Conservation (phyloP, 2,888 invertebrate genomes). For the Caenorhabditis angaria region DNA sequence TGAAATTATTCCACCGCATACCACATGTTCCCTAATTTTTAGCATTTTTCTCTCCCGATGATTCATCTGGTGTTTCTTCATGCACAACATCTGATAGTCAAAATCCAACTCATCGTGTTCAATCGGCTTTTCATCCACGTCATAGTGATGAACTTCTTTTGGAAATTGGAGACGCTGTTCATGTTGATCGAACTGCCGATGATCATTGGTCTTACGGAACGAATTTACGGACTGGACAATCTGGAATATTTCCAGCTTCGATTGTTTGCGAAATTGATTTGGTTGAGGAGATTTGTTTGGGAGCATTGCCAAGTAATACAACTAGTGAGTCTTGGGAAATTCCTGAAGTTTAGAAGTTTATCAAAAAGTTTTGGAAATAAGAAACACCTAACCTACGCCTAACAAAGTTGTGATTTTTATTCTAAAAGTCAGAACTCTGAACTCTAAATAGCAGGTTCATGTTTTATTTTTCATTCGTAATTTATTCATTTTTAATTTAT, state of each 20-base stretch:
- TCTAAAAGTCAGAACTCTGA: too few relatives aligned
- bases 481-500: not conserved
- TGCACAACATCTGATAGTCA: conserved; percentile 65
- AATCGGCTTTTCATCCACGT: conserved; percentile 90
- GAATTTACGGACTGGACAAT: conserved; percentile 89
- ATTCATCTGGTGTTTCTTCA: conserved; percentile 70
- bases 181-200: conserved; percentile 86
- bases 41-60: conserved; percentile 65
- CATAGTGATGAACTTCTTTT: conserved; percentile 83
- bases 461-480: not conserved
- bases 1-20: too few relatives aligned
- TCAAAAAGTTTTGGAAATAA: too few relatives aligned
- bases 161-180: conserved; percentile 95
- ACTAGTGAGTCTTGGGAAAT: conserved; percentile 52
- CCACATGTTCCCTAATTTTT: too few relatives aligned
- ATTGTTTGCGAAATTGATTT: conserved; percentile 96
- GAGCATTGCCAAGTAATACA: conserved; percentile 74
- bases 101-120: conserved; percentile 76
- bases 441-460: too few relatives aligned
- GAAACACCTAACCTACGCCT: too few relatives aligned
- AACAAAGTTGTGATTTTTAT: too few relatives aligned
- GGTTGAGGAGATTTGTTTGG: conserved; percentile 82
- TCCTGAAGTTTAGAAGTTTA: too few relatives aligned
- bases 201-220: conserved; percentile 98
- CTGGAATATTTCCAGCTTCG: conserved; percentile 95